Base-by-base conservation (phyloP, 2,888 invertebrate genomes). In the Caenorhabditis sp. region DNA sequence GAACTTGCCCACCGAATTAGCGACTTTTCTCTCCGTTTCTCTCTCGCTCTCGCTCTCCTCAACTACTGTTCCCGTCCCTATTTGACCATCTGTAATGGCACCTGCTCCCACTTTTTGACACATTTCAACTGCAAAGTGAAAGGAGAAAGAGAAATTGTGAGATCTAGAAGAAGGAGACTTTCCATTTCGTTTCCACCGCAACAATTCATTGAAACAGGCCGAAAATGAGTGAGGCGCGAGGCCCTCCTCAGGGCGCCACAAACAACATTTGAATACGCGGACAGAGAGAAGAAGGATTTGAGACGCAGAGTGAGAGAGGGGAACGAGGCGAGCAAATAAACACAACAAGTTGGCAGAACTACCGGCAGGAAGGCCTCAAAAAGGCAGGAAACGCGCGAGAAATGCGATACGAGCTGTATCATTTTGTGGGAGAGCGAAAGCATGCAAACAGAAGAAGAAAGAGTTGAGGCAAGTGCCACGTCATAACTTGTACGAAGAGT, bases 231-330 rank as follows among this genome's bases (percentile, higher is more conserved):
- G n/a, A n/a, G n/a, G n/a, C n/a, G n/a, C n/a, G n/a, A n/a, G n/a
- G n/a, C n/a, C n/a, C n/a, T n/a, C n/a, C 48, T 35, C 41, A 39
- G 17, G 37, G 41, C 37, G 15, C 66, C 55, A 3, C 56, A 66
- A 46, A 68, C 52, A 68, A 59, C 68, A 68, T 68, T 68, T 68
- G 68, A 68, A 68, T 68, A 68, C 58, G 68, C 68, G 68, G 17
- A 27, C 32, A 30, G 22, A 20, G 17, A 20, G 48, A 11, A n/a
- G 11, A 52, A 59, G 41, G 52, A 15, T 22, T 39, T 4, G 41
- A 68, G 68, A 52, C 13, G 35, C 2, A 20, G 41, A 17, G 52
- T 59, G 30, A 43, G 35, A 53, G 30, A 22, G 26, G 22, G 46
- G 9, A 22, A 24, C 22, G 17, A n/a, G 26, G 35, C 17, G 65